Conservation (phyloP, 37 sponge, comb jelly and placozoan species). For the Halichondria panicea region DNA sequence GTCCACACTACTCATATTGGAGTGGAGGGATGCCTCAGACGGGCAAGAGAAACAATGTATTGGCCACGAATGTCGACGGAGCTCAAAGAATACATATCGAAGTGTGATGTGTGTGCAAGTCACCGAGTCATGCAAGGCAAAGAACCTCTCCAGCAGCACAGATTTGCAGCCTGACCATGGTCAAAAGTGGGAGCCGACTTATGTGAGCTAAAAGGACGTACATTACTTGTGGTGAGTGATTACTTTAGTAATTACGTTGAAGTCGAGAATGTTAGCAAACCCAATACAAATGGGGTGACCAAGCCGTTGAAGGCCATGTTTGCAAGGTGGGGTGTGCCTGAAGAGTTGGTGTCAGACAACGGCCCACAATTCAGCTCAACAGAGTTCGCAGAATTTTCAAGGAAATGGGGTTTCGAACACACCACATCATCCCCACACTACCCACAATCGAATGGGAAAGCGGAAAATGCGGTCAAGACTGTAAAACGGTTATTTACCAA, state of each 20-base stretch:
- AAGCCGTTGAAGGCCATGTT: slow-evolving; percentile 6
- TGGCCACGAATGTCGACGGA: slow-evolving; percentile 44
- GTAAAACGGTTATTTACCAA: neutral
- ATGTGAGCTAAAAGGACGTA: slow-evolving; percentile 36
- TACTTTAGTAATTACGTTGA: slow-evolving; percentile 51
- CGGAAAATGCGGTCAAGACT: no score
- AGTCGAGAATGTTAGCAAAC: slow-evolving; percentile 12
- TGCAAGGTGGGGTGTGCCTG: slow-evolving; percentile 8
- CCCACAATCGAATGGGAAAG: slow-evolving; percentile 35
- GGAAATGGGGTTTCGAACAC: slow-evolving; percentile 23
- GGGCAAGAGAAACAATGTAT: slow-evolving; percentile 27
- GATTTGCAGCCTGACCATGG: slow-evolving; percentile 40
- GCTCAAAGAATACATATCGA: slow-evolving; percentile 32
- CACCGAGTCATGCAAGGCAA: neutral
- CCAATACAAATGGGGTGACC: slow-evolving; percentile 9
- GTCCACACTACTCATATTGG: slow-evolving; percentile 27
- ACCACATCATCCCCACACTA: slow-evolving; percentile 11
- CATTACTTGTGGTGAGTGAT: slow-evolving; percentile 33
- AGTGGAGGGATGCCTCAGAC: slow-evolving; percentile 18
- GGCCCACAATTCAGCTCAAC: no score
- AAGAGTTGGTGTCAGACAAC: neutral
- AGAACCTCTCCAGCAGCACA: slow-evolving; percentile 26
- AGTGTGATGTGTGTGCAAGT: slow-evolving; percentile 22
- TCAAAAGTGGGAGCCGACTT: slow-evolving; percentile 43
- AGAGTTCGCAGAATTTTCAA: slow-evolving; percentile 19